Base-by-base conservation (phyloP, 2,113 vertebrate species). In the Coturnix japonica region DNA sequence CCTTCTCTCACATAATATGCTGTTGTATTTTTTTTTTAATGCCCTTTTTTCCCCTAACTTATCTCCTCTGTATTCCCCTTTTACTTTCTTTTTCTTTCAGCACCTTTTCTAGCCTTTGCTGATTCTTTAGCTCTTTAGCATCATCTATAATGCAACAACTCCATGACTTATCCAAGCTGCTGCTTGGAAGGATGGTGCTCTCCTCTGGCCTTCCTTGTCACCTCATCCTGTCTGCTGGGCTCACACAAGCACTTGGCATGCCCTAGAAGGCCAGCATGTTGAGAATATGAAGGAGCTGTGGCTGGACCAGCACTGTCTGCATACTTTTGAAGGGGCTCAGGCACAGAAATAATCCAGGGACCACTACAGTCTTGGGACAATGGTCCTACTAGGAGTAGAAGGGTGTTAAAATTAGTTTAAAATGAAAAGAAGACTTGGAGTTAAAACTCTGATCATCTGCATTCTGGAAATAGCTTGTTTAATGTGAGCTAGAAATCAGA, bases 261-360 rank as follows among this genome's bases (percentile, higher is more conserved):
- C 41, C 23, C 35, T 19, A n/a, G 31, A 35, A 61, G 25, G 13
- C 30, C 10, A 3, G 19, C 8, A 0, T 11, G n/a, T 30, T 77
- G 2, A 0, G 11, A 4, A 8, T 19, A n/a, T 44, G 77, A 22
- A 33, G 31, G 25, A 21, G 3, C 17, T 3, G 13, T 57, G 30
- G 33, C 47, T 89, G 8, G 35, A 30, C n/a, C 14, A 21, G 17
- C 30, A 20, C 28, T 35, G 18, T 18, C 31, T 33, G 5, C 4
- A 46, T 13, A 10, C 33, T 28, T 67, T 43, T 66, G 30, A 35
- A 67, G n/a, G 22, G 15, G 1, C 20, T 67, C 14, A 14, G 28
- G 23, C 49, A 39, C 31, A 75, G 43, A 11, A 51, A 66, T n/a
- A 30, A 13, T 16, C 18, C 51, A 22, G 9, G 8, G 3, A 54